These are phyloP conservation scores for Agonopterix alstromeriana DNA, from an alignment of 2,888 invertebrate genomes.

Conservation along the genomic window DNA sequence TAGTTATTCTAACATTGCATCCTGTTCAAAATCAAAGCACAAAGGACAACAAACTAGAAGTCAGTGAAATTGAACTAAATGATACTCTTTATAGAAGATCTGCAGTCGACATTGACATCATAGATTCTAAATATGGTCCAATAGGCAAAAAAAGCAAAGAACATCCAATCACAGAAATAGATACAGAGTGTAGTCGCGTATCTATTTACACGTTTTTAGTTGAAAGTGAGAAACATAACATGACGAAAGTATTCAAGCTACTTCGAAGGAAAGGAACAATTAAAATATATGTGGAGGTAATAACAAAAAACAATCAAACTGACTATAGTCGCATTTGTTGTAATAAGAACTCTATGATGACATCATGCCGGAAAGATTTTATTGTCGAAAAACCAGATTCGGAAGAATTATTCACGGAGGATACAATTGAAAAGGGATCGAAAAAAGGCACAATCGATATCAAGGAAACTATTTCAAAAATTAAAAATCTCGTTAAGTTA, in stretches of 20 bases:
- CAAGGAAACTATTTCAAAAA: constrained; percentile 31
- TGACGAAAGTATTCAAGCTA: constrained; percentile 40
- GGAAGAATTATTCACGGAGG: constrained; percentile 1
- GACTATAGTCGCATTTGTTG: constrained; percentile 41
- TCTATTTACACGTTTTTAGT: constrained; percentile 45
- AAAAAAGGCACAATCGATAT: constrained; percentile 12
- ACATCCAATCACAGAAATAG: constrained; percentile 8
- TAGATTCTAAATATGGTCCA: constrained; percentile 31
- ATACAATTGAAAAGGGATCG: constrained; percentile 4
- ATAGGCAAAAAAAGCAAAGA: constrained; percentile 17
- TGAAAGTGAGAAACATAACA: constrained; percentile 34
- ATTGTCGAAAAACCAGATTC: constrained; percentile 4
- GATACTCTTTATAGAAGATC: constrained; percentile 24
- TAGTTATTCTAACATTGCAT: constrained; percentile 48
- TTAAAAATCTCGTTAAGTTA: constrained; percentile 32
- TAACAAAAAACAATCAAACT: constrained; percentile 21
- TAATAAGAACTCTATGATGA: constrained; percentile 13
- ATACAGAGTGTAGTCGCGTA: constrained; percentile 35
- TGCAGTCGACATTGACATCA: constrained; percentile 47
- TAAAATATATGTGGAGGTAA: constrained; percentile 50
- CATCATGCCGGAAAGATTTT: constrained; percentile 17
- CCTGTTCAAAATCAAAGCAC: constrained; percentile 9
- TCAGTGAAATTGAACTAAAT: constrained; percentile 27
- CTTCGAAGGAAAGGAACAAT: constrained; percentile 35
- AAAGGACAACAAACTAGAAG: constrained; percentile 7